phyloP scores from a whole-genome alignment of 23 tunicate genomes.

The Trididemnum miniatum region DNA sequence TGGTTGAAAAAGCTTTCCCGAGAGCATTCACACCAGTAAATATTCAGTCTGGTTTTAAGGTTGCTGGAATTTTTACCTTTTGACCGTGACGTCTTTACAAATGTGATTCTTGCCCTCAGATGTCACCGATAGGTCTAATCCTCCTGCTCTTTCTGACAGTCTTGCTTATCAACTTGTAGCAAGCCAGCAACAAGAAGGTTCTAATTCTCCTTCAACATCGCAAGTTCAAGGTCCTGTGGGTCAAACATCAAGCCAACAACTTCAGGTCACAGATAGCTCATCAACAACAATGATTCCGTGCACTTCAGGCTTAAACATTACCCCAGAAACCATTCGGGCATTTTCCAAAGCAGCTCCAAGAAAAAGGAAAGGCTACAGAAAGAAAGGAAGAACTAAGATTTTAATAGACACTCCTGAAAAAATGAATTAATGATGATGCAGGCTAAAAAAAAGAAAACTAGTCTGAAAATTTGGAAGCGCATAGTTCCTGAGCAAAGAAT shows the following conservation, averaged over 20 bases:
- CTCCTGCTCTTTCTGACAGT: too few species aligned
- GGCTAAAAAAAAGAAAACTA: not conserved
- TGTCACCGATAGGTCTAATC: slow-evolving; percentile 10
- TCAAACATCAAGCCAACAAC: not conserved
- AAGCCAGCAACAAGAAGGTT: too few species aligned
- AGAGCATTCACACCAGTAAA: not conserved
- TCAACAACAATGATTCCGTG: not conserved
- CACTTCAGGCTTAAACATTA: too few species aligned
- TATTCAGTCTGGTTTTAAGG: slow-evolving; percentile 6
- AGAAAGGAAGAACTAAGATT: not conserved
- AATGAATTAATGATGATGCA: not conserved
- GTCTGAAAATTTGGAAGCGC: not conserved
- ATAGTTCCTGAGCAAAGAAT: not conserved
- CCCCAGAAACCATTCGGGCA: not conserved
- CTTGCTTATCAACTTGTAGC: too few species aligned
- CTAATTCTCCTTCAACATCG: too few species aligned
- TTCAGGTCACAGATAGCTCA: not conserved
- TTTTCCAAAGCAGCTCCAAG: not conserved
- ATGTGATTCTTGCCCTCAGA: slow-evolving; percentile 5
- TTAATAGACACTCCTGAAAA: not conserved
- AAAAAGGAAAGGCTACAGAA: not conserved
- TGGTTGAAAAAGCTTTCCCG: slow-evolving; percentile 8
- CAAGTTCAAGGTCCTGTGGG: too few species aligned
- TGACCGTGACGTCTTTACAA: slow-evolving; percentile 7
- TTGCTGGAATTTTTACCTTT: not conserved